phyloP scores from a whole-genome alignment of 2,888 invertebrate genomes.

The Gryllus longicercus region DNA sequence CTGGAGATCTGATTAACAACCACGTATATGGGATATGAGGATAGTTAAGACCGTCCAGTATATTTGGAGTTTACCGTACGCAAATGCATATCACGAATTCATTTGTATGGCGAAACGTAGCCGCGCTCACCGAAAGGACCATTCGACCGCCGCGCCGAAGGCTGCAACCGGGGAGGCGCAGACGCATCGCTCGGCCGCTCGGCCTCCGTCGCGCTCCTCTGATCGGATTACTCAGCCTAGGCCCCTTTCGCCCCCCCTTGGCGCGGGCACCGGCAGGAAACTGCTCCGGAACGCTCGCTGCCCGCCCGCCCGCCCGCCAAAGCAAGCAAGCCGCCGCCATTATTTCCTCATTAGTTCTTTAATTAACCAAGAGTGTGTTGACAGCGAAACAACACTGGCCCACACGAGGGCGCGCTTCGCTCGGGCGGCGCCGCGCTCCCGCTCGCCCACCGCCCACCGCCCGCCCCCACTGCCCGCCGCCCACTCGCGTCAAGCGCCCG shows the following conservation, averaged over 20 bases:
- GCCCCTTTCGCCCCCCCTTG: not conserved
- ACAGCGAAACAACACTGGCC: constrained; percentile 20
- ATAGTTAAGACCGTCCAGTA: no score
- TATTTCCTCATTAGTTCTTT: constrained; percentile 25
- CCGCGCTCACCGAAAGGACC: no score
- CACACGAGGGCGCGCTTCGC: not conserved
- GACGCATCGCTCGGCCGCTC: not conserved
- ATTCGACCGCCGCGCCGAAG: not conserved
- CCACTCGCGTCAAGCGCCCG: no score
- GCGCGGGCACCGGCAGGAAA: not conserved
- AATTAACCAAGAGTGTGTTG: constrained; percentile 24
- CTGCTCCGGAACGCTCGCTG: no score
- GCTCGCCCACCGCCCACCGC: no score
- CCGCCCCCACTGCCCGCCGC: not conserved
- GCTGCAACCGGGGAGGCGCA: not conserved
- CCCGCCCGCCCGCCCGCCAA: not conserved
- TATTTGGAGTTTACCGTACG: no score
- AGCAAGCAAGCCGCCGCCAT: not conserved
- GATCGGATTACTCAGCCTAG: not conserved
- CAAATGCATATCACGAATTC: no score
- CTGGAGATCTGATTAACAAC: no score
- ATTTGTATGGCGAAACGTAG: no score
- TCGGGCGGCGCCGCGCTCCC: not conserved
- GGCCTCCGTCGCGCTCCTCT: not conserved
- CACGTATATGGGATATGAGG: no score